Base-by-base conservation (phyloP, 2,888 invertebrate species). In the Trachelus stipa region DNA sequence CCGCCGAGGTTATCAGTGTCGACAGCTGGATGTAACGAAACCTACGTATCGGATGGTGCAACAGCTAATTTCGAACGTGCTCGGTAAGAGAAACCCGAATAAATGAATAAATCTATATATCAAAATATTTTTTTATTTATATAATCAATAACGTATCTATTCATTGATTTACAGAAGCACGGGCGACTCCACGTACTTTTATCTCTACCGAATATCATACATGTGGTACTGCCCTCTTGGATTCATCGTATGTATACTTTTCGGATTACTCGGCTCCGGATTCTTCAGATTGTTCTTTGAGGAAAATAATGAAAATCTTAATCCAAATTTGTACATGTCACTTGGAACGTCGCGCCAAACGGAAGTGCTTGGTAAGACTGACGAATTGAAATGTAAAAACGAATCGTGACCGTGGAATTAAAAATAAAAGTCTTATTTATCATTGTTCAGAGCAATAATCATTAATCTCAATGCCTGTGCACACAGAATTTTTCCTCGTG, bases 1-100 rank as follows among this genome's bases (percentile, higher is more conserved):
- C 90, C 93, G 1, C 90, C 92, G 4, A 92, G 92, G 74, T 88
- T 96, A 69, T 93, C 94, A 0, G 92, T 95, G 73, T 92, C 92
- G 12, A 93, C 92, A 0, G 93, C 92, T 4, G 94, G 94, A 69
- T 96, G 96, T 79, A 83, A 85, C 1, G 77, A 73, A 31, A 85
- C 82, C n/a, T 37, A 12, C 71, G 12, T 15, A 33, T 31, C 31
- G 71, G 0, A 71, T 30, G 40, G 23, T 56, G 31, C 71, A 71
- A 71, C 71, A 3, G 11, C 6, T 33, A 31, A 71, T 71, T 15
- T 33, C 31, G 15, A 30, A 31, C 31, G 71, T 6, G 31, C 71
- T 1, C 12, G 11, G 71, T 71, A 71, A 71, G 71, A 12, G 31
- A 12, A 33, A 71, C 12, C 1, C 31, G 15, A 33, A 71, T 11